Conservation (phyloP, 2,797 vertebrate species). For the Cuculus canorus region DNA sequence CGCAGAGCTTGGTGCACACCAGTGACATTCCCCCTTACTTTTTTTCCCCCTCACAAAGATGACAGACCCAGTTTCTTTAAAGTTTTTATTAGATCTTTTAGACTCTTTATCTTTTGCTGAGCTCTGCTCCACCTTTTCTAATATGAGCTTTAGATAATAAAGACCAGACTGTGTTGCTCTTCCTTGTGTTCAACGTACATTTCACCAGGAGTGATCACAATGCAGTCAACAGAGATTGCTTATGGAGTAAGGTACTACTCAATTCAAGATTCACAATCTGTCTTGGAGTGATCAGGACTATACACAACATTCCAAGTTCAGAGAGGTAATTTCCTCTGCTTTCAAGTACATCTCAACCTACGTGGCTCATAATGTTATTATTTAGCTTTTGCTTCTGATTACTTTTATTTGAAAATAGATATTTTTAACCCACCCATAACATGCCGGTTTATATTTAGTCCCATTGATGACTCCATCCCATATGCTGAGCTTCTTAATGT, state of each 20-base stretch:
- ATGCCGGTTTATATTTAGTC: slow-evolving; percentile 63
- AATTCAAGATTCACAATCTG: slow-evolving; percentile 58
- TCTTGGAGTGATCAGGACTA: slow-evolving; percentile 44
- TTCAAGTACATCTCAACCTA: slow-evolving; percentile 63
- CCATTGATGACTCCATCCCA: slow-evolving; percentile 5
- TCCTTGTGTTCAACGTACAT: slow-evolving; percentile 40
- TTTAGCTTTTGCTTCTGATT: slow-evolving; percentile 71
- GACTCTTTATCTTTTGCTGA: slow-evolving; percentile 66
- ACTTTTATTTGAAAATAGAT: slow-evolving; percentile 64
- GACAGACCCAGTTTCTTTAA: slow-evolving; percentile 65
- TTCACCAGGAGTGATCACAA: slow-evolving; percentile 40
- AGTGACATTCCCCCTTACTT: slow-evolving; percentile 34
- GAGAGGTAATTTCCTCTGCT: slow-evolving; percentile 65
- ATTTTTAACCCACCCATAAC: slow-evolving; percentile 44
- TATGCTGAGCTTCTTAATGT: slow-evolving; percentile 29
- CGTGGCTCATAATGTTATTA: slow-evolving; percentile 47
- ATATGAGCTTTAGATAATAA: slow-evolving; percentile 55
- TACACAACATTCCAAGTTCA: slow-evolving; percentile 29
- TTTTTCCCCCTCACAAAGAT: slow-evolving; percentile 59
- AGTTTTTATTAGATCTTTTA: slow-evolving; percentile 68
- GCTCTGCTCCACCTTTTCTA: slow-evolving; percentile 62
- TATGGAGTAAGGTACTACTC: slow-evolving; percentile 48
- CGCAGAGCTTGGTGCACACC: slow-evolving; percentile 33
- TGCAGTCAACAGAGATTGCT: slow-evolving; percentile 42
- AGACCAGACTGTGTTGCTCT: slow-evolving; percentile 56